These are phyloP conservation scores for Coleophora flavipennella DNA, from an alignment of 2,888 invertebrate species.

Conservation along the genomic window DNA sequence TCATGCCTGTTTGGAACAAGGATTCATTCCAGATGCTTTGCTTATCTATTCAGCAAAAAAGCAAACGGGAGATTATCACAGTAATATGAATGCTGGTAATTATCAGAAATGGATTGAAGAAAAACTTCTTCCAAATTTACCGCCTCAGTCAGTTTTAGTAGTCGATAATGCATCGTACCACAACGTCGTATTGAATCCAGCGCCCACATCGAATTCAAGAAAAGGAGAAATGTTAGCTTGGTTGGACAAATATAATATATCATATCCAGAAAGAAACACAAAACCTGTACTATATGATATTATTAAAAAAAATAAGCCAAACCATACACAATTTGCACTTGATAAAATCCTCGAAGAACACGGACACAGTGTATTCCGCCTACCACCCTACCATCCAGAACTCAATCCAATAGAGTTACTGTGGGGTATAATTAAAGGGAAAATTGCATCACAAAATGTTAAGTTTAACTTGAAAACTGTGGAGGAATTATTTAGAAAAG, in stretches of 20 bases:
- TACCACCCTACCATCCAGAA: too few species aligned
- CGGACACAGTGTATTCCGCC: too few species aligned
- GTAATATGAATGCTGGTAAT: constrained; percentile 18
- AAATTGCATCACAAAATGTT: too few species aligned
- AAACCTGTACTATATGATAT: neutral
- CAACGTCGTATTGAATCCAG: constrained; percentile 13
- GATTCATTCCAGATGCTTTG: too few species aligned
- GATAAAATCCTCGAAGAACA: too few species aligned
- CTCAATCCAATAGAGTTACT: too few species aligned
- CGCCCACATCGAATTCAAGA: constrained; percentile 12
- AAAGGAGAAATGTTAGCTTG: constrained; percentile 16
- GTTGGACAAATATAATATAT: constrained; percentile 12
- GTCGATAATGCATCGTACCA: constrained; percentile 22
- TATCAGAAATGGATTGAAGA: constrained; percentile 18
- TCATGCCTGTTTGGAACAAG: too few species aligned
- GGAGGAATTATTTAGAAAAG: too few species aligned
- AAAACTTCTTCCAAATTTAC: constrained; percentile 20
- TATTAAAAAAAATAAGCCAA: neutral
- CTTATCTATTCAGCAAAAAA: too few species aligned
- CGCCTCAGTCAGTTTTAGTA: constrained; percentile 14
- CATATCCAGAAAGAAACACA: neutral
- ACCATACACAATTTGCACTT: too few species aligned
- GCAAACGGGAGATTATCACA: constrained; percentile 17
- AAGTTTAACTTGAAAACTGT: too few species aligned
- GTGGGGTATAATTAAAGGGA: too few species aligned